These are phyloP conservation scores for Onychomys torridus DNA, from an alignment of 2,797 vertebrate genomes.

Conservation along the genomic window DNA sequence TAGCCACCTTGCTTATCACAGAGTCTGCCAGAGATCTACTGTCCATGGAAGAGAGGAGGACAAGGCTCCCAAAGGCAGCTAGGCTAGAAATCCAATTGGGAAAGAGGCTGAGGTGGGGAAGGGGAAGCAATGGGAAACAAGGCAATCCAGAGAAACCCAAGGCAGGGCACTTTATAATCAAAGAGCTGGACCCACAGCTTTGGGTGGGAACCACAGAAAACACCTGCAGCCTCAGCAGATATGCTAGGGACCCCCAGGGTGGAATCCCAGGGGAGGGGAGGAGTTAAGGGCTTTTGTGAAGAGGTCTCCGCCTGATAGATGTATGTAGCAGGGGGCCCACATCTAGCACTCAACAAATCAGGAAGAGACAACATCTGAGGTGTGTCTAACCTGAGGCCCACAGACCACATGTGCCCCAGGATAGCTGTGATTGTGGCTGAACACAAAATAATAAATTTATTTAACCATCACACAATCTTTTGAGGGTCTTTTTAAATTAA, in stretches of 20 bases:
- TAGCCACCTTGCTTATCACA: background rate
- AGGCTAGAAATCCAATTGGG: background rate
- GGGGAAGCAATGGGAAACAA: background rate
- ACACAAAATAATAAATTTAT: background rate
- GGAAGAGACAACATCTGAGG: background rate
- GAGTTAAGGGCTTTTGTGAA: background rate
- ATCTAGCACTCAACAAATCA: background rate
- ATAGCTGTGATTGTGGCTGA: background rate
- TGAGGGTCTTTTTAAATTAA: background rate
- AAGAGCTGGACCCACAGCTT: background rate
- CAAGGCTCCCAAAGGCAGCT: background rate
- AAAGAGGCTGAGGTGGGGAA: background rate
- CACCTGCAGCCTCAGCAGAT: background rate
- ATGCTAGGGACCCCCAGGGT: background rate
- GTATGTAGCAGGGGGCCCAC: background rate
- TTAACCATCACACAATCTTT: background rate
- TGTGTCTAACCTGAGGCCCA: background rate
- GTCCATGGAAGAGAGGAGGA: background rate
- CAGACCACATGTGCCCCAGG: too few species aligned
- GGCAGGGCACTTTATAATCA: background rate
- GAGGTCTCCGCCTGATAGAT: background rate
- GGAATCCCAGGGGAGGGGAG: background rate
- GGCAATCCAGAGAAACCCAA: constrained; percentile 48
- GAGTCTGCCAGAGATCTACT: background rate
- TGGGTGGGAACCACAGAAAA: background rate